phyloP scores from a whole-genome alignment of 2,888 invertebrate genomes.

The Diploptera punctata region DNA sequence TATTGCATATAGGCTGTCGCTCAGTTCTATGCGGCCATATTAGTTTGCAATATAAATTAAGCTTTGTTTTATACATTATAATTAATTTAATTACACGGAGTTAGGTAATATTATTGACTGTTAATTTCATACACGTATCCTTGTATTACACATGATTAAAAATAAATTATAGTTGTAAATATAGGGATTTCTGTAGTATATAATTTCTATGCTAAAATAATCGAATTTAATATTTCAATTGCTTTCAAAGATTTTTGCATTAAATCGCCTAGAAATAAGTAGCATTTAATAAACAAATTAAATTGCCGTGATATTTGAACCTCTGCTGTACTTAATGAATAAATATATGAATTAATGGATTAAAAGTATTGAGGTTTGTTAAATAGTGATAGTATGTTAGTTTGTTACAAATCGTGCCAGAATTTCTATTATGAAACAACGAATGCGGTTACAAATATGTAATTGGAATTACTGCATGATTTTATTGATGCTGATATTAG shows the following conservation, averaged over 20 bases:
- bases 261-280: neutral
- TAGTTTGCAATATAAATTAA: slow-evolving; percentile 11
- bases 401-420: too few species aligned
- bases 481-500: too few species aligned
- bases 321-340: too few species aligned
- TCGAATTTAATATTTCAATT: neutral
- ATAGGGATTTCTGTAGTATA: neutral
- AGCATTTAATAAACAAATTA: neutral
- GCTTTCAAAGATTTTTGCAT: too few species aligned
- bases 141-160: neutral
- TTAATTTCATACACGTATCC: slow-evolving; percentile 1
- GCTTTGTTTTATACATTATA: slow-evolving; percentile 4
- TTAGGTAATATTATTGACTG: slow-evolving; percentile 2
- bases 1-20: neutral
- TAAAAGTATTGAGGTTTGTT: too few species aligned
- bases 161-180: slow-evolving; percentile 1
- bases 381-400: too few species aligned
- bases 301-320: too few species aligned
- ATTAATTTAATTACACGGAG: neutral
- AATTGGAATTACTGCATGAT: too few species aligned
- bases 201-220: neutral
- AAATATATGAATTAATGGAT: too few species aligned
- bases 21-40: neutral
- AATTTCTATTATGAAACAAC: too few species aligned
- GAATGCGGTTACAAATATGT: too few species aligned